Evolutionary conservation across 2,888 invertebrate genomes (phyloP).

Genomic region (Athetis lepigone): DNA sequence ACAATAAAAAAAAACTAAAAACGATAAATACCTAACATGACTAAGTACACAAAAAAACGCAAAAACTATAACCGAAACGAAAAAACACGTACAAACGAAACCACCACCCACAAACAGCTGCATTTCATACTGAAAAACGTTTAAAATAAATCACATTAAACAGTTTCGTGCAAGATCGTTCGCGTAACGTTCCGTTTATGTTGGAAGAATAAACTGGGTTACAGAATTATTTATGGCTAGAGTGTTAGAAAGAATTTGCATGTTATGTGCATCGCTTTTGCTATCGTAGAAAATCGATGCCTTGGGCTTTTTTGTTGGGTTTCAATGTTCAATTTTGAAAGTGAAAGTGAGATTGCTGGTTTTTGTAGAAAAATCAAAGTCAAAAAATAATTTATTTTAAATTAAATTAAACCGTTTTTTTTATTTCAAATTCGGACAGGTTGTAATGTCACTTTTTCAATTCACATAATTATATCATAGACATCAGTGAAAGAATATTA

Average conservation of each 20-base stretch:
- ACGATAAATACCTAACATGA: no score
- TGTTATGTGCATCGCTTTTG: slow-evolving; percentile 60
- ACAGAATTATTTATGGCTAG: slow-evolving; percentile 62
- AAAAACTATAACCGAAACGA: slow-evolving; percentile 1
- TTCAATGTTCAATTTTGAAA: slow-evolving; percentile 11
- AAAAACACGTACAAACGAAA: slow-evolving; percentile 11
- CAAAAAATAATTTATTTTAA: no score
- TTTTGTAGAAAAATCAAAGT: neutral
- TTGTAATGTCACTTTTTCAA: no score
- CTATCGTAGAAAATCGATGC: slow-evolving; percentile 46
- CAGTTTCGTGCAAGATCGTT: slow-evolving; percentile 67
- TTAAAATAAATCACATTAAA: slow-evolving; percentile 65
- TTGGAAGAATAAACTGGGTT: slow-evolving; percentile 62
- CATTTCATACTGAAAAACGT: slow-evolving; percentile 56
- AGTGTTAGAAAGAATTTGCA: slow-evolving; percentile 63
- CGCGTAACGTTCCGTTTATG: slow-evolving; percentile 62
- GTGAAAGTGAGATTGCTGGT: neutral
- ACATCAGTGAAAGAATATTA: no score
- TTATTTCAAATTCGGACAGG: no score
- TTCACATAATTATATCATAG: no score
- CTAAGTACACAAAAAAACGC: no score
- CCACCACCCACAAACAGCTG: slow-evolving; percentile 26
- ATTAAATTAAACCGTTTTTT: no score
- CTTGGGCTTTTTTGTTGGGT: slow-evolving; percentile 9
- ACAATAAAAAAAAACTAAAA: no score